A percentile compares a stretch with the other conserved stretches of the same genome.
Evolutionary conservation across 2,113 vertebrate genomes (phyloP).

Genomic region (Cavia porcellus): DNA sequence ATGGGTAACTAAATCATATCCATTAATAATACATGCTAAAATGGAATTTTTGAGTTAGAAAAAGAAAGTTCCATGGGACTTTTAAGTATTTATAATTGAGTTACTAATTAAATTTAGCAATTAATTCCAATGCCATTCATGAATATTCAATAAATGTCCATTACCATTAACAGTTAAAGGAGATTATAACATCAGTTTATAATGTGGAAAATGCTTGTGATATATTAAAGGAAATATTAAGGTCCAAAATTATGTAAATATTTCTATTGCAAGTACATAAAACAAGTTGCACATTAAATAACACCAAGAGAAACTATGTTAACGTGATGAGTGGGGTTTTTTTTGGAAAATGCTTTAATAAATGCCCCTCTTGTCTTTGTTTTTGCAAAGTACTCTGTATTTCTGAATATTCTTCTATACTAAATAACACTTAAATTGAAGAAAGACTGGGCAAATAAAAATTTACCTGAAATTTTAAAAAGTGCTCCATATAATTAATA

Average conservation of each 20-base stretch:
- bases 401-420: conserved; percentile 28
- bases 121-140: conserved; percentile 54
- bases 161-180: conserved; percentile 8
- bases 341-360: not conserved
- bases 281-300: not conserved
- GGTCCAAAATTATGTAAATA: not conserved
- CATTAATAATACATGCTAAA: not conserved
- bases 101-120: not conserved
- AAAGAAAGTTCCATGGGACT: not conserved
- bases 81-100: conserved; percentile 17
- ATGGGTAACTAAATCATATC: not conserved
- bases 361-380: not conserved
- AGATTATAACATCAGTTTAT: not conserved
- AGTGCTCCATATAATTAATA: not conserved
- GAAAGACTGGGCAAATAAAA: not conserved
- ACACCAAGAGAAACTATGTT: not conserved
- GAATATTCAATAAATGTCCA: conserved; percentile 41
- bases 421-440: conserved; percentile 10
- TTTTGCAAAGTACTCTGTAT: not conserved
- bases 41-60: not conserved
- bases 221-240: conserved; percentile 4
- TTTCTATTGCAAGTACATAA: not conserved
- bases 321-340: not conserved
- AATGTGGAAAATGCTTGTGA: conserved; percentile 16
- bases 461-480: not conserved